phyloP scores from a whole-genome alignment of 2,888 invertebrate genomes.

The Drosophila mimica region DNA sequence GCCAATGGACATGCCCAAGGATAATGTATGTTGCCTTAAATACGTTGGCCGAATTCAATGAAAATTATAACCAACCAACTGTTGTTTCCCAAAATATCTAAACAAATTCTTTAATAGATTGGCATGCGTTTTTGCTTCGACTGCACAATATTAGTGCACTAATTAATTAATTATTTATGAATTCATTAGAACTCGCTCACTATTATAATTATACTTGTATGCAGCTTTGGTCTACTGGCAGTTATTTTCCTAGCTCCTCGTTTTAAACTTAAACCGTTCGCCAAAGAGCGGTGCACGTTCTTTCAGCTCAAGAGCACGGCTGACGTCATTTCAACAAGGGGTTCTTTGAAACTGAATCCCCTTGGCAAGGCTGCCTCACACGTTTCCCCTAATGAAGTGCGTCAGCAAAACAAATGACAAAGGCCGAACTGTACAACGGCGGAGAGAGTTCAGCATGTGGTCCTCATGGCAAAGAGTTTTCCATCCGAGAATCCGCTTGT shows the following conservation, averaged over 20 bases:
- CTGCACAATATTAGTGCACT: not conserved
- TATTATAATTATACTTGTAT: not conserved
- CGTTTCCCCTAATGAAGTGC: conserved; percentile 10
- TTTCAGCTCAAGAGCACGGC: not conserved
- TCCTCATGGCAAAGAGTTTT: not conserved
- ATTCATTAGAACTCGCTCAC: not conserved
- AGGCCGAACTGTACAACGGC: not conserved
- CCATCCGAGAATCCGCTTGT: not conserved
- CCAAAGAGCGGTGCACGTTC: not conserved
- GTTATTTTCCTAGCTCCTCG: not conserved
- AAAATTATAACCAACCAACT: conserved; percentile 13
- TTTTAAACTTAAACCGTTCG: not conserved
- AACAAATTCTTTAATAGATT: not conserved
- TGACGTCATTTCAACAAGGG: conserved; percentile 11
- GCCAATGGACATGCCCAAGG: conserved; percentile 6
- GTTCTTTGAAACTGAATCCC: conserved; percentile 13
- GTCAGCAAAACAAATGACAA: conserved; percentile 17
- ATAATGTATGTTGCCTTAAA: conserved; percentile 23
- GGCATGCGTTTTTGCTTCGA: not conserved
- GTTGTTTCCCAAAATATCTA: conserved; percentile 3
- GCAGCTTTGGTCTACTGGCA: not conserved
- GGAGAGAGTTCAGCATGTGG: not conserved
- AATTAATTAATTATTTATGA: not conserved
- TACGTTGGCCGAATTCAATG: conserved; percentile 19
- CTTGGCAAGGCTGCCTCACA: not conserved